Percentiles rank a stretch among this genome's conserved stretches.
Evolutionary conservation across 2,113 vertebrate species (phyloP).

Genomic region (Cervus canadensis): DNA sequence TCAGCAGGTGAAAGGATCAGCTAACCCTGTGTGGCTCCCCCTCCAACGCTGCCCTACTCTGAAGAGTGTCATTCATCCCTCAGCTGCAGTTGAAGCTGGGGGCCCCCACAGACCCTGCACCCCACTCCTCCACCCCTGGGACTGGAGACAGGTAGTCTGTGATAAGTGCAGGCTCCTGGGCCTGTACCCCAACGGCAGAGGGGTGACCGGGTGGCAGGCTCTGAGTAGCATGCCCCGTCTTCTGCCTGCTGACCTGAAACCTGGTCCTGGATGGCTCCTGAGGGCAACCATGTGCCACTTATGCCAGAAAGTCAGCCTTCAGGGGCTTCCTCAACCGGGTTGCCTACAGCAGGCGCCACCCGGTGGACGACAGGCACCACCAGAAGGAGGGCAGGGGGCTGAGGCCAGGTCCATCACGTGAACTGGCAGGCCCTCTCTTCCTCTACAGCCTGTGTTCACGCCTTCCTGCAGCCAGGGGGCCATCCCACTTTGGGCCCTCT

Average conservation of each 20-base stretch:
- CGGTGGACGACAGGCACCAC: background rate
- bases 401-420: fast-evolving
- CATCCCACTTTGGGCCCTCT: background rate
- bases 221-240: background rate
- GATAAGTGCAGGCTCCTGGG: background rate
- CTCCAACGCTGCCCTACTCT: background rate
- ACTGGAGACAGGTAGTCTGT: background rate
- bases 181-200: background rate
- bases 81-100: background rate
- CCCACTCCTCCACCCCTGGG: background rate
- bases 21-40: background rate
- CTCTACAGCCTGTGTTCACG: background rate
- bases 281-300: fast-evolving
- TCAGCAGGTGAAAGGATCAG: background rate
- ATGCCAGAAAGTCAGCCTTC: background rate
- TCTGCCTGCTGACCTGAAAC: background rate
- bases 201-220: background rate
- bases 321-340: background rate
- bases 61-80: background rate
- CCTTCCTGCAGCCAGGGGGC: background rate
- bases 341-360: background rate
- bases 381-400: background rate
- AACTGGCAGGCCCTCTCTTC: background rate
- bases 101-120: background rate
- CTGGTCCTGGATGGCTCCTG: background rate